Percentiles rank a stretch among this genome's conserved stretches.
Evolutionary conservation across 2,888 invertebrate species (phyloP).

Genomic region (Apodemia duryi): DNA sequence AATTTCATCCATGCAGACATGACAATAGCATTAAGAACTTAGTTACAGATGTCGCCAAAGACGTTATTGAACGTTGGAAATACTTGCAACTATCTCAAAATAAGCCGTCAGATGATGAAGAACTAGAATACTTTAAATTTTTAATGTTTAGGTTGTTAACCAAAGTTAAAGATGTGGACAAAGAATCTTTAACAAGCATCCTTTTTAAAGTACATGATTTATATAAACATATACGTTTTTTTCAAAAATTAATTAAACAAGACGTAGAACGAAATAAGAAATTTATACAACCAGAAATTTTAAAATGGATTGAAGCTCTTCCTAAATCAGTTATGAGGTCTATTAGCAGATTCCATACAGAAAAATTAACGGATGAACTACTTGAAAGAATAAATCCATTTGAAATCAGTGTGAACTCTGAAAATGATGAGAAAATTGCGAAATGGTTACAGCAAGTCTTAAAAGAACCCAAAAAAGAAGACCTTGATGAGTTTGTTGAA

Average conservation of each 20-base stretch:
- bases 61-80: conserved; percentile 26
- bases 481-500: conserved; percentile 20
- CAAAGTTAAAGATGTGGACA: conserved; percentile 20
- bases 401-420: conserved; percentile 3
- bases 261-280: not conserved
- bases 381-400: conserved; percentile 16
- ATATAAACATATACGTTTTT: not conserved
- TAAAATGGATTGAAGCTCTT: not conserved
- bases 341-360: conserved; percentile 9
- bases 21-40: conserved; percentile 20
- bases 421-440: conserved; percentile 21
- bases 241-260: not conserved
- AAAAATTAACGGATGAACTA: conserved; percentile 19
- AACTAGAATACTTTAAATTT: conserved; percentile 28
- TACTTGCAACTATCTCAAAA: conserved; percentile 26
- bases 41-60: conserved; percentile 20
- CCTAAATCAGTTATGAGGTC: conserved; percentile 5
- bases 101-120: conserved; percentile 17
- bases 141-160: conserved; percentile 22
- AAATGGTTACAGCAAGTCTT: conserved; percentile 24
- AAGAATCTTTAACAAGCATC: conserved; percentile 19
- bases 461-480: conserved; percentile 9
- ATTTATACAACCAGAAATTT: not conserved
- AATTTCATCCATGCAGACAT: conserved; percentile 11
- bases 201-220: conserved; percentile 19